phyloP scores from a whole-genome alignment of 2,888 invertebrate genomes.

The Pachliopta kotzebuea region DNA sequence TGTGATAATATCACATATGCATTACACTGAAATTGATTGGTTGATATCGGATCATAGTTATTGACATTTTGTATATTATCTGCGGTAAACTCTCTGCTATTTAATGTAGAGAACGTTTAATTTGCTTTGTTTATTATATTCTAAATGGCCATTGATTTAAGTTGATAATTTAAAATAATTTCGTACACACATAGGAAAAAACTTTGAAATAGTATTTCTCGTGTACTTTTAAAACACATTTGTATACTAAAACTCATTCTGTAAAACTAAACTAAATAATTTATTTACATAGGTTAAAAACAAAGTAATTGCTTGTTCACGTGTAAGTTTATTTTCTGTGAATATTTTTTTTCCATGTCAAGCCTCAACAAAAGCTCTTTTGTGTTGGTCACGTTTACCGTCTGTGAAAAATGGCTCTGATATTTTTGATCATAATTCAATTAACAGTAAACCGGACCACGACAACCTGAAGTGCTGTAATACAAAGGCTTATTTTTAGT shows the following conservation, averaged over 20 bases:
- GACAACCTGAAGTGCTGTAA: not conserved
- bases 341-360: slow-evolving; percentile 7
- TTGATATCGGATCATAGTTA: not conserved
- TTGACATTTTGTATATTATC: not conserved
- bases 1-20: slow-evolving; percentile 3
- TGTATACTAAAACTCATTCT: not conserved
- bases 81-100: not conserved
- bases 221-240: not conserved
- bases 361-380: slow-evolving; percentile 9
- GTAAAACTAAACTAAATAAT: not conserved
- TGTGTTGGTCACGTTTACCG: slow-evolving; percentile 7
- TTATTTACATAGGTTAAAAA: not conserved
- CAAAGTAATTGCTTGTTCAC: not conserved
- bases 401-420: slow-evolving; percentile 8
- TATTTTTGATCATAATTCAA: slow-evolving; percentile 2
- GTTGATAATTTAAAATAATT: too few species aligned
- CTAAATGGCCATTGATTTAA: too few species aligned
- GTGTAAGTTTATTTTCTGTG: not conserved
- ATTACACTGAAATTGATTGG: not conserved
- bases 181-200: too few species aligned
- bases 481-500: too few species aligned
- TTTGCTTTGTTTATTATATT: too few species aligned
- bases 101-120: too few species aligned
- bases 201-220: too few species aligned
- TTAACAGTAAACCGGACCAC: slow-evolving; percentile 9